phyloP scores from a whole-genome alignment of 2,113 vertebrate genomes.

The Notothenia coriiceps region DNA sequence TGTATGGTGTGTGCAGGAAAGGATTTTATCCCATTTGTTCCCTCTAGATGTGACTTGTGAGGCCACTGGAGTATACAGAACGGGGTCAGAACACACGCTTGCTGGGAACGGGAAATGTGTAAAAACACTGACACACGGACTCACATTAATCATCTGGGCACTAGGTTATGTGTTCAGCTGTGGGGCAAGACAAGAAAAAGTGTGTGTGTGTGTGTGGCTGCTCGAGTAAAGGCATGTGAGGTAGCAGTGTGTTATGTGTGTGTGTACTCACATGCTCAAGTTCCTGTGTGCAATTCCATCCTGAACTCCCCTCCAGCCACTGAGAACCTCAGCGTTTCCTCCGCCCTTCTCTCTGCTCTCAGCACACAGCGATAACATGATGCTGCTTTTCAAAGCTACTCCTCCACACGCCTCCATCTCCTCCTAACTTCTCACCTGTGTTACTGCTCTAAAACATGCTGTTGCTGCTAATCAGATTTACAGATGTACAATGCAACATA shows the following conservation, averaged over 20 bases:
- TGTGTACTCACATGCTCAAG: conserved; percentile 53
- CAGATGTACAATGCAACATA: not conserved
- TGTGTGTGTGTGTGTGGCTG: conserved; percentile 12
- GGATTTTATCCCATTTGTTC: conserved; percentile 48
- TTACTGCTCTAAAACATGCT: not conserved
- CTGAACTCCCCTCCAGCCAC: conserved; percentile 61
- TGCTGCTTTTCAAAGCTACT: conserved; percentile 27
- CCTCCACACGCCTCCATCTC: conserved; percentile 21
- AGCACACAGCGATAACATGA: conserved; percentile 21
- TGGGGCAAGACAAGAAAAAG: conserved; percentile 49
- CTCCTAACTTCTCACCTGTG: conserved; percentile 12
- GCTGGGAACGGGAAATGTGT: conserved; percentile 61
- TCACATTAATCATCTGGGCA: conserved; percentile 75
- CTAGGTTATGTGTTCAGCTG: conserved; percentile 70
- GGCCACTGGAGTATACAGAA: conserved; percentile 49
- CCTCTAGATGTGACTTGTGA: conserved; percentile 46
- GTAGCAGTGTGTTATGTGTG: conserved; percentile 38
- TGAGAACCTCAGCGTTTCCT: conserved; percentile 15
- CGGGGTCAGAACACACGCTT: conserved; percentile 58
- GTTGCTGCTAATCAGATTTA: conserved; percentile 3
- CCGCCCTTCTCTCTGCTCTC: conserved; percentile 30
- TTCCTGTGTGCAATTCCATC: conserved; percentile 54
- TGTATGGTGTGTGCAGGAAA: conserved; percentile 38
- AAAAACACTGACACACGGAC: conserved; percentile 68
- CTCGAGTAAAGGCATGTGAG: conserved; percentile 22